These are phyloP conservation scores for Callorhinus ursinus DNA, from an alignment of 2,113 vertebrate genomes.

Conservation along the genomic window DNA sequence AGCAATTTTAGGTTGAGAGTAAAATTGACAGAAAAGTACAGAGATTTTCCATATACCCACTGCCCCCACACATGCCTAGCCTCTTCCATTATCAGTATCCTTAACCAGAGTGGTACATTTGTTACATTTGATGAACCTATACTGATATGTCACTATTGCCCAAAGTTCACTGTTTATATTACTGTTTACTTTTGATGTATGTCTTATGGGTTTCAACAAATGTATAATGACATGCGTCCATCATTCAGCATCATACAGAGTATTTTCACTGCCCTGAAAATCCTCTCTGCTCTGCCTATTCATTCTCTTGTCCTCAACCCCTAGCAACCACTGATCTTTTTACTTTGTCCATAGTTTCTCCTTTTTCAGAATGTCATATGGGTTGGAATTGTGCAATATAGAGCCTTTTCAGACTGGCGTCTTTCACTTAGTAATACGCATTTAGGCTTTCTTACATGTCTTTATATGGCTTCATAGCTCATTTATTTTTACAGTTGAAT, in stretches of 20 bases:
- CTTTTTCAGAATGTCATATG: background rate
- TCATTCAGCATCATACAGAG: background rate
- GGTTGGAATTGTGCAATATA: background rate
- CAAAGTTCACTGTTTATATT: background rate
- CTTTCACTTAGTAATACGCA: background rate
- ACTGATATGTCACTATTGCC: background rate
- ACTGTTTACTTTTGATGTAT: background rate
- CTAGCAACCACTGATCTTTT: background rate
- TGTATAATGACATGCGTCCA: too few species aligned
- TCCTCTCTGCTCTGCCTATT: background rate
- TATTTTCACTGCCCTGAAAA: background rate
- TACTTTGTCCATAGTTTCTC: background rate
- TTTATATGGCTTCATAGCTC: background rate
- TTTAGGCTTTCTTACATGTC: background rate
- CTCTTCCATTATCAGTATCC: background rate
- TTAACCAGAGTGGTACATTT: background rate
- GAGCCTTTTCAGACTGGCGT: background rate
- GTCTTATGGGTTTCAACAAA: background rate
- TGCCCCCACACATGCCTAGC: too few species aligned
- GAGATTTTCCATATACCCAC: background rate
- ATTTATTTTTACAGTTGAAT: background rate
- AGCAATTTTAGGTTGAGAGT: background rate
- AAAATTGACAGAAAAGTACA: background rate
- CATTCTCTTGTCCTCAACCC: background rate
- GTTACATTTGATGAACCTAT: background rate